Base-by-base conservation (phyloP, 2,888 invertebrate species). In the Cantharis lateralis region DNA sequence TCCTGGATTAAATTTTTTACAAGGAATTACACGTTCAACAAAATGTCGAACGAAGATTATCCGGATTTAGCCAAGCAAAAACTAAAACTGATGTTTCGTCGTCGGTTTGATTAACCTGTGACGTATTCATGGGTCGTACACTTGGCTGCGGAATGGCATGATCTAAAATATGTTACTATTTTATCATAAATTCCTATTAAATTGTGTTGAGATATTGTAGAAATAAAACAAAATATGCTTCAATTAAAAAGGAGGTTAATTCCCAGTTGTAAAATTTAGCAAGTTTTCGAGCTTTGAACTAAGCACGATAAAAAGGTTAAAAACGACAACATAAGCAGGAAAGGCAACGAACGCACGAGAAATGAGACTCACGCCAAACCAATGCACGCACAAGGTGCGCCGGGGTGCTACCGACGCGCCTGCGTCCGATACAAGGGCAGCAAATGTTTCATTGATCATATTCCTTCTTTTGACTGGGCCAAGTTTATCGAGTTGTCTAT, bases 361-460 rank as follows among this genome's bases (percentile, higher is more conserved):
- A 72, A 62, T 63, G 69, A 74, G 75, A 76, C 79, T 81, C 80
- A 80, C 81, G 80, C 81, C 77, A 81, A 82, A 81, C 80, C 80
- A 77, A 80, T 77, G 81, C 82, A 82, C 82, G 82, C 83, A 82
- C 82, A 79, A 78, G 78, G 80, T 79, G 80, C 76, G 79, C 79
- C 79, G 80, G 76, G 79, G 75, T 80, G 75, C 76, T 80, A 72
- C 32, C 63, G 78, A 77, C 78, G 83, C 82, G 84, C 83, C 76
- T 82, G 83, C 83, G 83, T 81, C 75, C 78, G 77, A 77, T 78
- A 80, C 77, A 80, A 82, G 82, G 82, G 81, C 82, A 82, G 81
- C 82, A 84, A 83, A 84, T 82, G 83, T 84, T 84, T 83, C 84
- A 84, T 84, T 84, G 84, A 84, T 84, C 83, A 83, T 83, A 81